Evolutionary conservation across 1,140 invertebrate species (phyloP), one percentile per base, ranked within the genome.

Genomic region (Drosophila pandora): DNA sequence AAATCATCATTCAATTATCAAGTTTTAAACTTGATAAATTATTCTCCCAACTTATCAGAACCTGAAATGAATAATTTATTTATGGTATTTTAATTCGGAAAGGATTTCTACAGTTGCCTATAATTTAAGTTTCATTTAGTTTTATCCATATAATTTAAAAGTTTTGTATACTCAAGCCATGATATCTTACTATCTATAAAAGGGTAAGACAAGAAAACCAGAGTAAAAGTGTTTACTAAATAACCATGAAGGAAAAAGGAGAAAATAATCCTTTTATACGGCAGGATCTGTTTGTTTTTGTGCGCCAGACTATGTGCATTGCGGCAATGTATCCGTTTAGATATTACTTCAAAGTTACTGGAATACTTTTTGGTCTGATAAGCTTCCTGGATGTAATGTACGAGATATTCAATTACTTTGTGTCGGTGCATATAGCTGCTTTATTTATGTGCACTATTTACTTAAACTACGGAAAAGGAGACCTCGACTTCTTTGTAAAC

Each of bases 401-500:
- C 39, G 90, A 91, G 32, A 3, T 81, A 3, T 90, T 90, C 17
- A 84, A 77, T 25, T 84, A 84, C 23, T 87, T 84, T 22, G 82
- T 88, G 1, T 72, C 71, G 1, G 39, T 79, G 22, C 90, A 90
- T 45, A 81, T 90, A 53, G 76, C 57, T 1, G 68, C 53, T 1
- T 53, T 91, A 17, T 90, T 68, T 30, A 71, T 90, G 4, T 79
- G 70, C 22, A 90, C 90, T 0, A 74, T 91, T 1, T 88, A 79
- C 43, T 65, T 90, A 4, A 76, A 76, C 59, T 81, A 75, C n/a
- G 69, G 68, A 3, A 49, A 76, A 9, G 90, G 85, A 0, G 79
- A 91, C 67, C 52, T 91, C 62, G 90, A 90, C 41, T 75, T 90
- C 22, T 70, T 90, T 6, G 90, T 91, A 3, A 90, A 81, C 48